Evolutionary conservation across 2,888 invertebrate species (phyloP).

Genomic region (Corythucha ciliata): DNA sequence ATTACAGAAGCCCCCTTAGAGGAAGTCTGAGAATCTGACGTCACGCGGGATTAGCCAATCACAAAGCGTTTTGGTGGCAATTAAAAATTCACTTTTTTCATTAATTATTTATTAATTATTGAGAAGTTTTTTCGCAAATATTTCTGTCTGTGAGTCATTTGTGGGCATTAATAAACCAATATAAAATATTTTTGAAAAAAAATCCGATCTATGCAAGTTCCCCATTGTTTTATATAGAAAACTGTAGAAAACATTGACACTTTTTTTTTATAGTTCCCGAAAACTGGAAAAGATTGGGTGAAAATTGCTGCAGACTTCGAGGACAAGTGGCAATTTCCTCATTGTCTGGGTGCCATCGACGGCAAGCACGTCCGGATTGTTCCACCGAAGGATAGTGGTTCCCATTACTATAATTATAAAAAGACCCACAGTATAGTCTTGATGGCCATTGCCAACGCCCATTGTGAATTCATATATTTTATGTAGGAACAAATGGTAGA

Average conservation of each 20-base stretch:
- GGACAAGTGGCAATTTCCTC: constrained; percentile 34
- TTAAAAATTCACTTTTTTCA: no score
- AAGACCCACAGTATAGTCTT: no score
- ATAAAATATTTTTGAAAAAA: no score
- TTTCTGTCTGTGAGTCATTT: no score
- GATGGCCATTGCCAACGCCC: constrained; percentile 22
- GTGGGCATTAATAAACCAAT: no score
- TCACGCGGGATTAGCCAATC: no score
- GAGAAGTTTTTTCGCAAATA: no score
- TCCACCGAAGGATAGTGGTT: constrained; percentile 34
- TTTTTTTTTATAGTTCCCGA: not conserved
- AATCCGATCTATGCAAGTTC: no score
- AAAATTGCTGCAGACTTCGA: constrained; percentile 3
- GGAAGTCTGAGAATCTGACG: no score
- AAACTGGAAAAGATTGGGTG: not conserved
- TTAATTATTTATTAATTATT: no score
- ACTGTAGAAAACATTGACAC: not conserved
- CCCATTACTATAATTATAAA: constrained; percentile 36
- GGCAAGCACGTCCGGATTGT: constrained; percentile 37
- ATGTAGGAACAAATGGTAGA: constrained; percentile 15
- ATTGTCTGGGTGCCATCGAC: constrained; percentile 34
- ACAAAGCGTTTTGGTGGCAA: no score
- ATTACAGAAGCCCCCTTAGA: no score
- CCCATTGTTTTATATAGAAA: not conserved
- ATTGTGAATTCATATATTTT: constrained; percentile 17